A percentile compares a stretch with the other conserved stretches of the same genome.
Conservation (phyloP, 2,113 vertebrate species). For the Asarcornis scutulata region DNA sequence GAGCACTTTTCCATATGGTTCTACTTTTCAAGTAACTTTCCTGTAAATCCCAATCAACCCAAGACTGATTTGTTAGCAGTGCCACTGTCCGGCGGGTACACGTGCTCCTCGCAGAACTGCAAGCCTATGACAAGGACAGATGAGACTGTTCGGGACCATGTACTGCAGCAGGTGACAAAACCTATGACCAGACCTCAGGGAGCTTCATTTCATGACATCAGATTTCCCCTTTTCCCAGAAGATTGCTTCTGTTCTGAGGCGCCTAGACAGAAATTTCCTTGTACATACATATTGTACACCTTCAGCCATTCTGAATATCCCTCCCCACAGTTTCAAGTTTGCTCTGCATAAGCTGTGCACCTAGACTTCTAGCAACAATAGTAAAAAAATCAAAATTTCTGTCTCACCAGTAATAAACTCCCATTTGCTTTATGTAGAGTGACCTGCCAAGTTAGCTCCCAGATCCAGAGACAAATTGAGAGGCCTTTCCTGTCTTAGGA, state of each 20-base stretch:
- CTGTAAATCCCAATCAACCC: background rate
- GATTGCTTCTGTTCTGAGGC: background rate
- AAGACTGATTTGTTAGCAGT: background rate
- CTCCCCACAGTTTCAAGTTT: background rate
- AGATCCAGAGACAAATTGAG: background rate
- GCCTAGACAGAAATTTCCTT: background rate
- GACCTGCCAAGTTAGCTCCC: background rate
- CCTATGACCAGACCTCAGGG: background rate
- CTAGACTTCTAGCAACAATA: background rate
- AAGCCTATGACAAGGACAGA: background rate
- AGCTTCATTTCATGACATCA: background rate
- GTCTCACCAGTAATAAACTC: background rate
- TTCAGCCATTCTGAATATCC: accelerated
- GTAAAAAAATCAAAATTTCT: background rate
- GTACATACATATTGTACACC: background rate
- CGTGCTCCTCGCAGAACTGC: too few relatives aligned
- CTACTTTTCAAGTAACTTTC: conserved; percentile 10
- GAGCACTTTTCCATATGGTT: conserved; percentile 3
- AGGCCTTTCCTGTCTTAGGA: background rate
- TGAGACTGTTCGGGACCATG: accelerated
- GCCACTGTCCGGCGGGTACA: background rate
- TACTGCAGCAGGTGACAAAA: background rate
- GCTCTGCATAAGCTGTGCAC: background rate
- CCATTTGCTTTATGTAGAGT: background rate
- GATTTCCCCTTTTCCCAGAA: background rate